These are phyloP conservation scores for Falco concolor DNA, from an alignment of 2,797 vertebrate genomes.

Conservation along the genomic window DNA sequence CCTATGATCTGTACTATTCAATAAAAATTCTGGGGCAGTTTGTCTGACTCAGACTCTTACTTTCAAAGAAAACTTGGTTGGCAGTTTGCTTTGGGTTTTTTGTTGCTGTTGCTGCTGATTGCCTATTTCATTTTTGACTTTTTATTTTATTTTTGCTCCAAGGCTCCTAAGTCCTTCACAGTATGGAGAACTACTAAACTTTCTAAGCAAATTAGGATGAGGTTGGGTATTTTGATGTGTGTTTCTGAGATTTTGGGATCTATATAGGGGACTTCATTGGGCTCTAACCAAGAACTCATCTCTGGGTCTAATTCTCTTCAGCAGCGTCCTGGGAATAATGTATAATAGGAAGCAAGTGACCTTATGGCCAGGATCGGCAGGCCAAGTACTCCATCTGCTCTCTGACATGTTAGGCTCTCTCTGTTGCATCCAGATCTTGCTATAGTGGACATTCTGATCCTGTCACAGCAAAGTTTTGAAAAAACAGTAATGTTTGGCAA, in stretches of 20 bases:
- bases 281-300: background rate
- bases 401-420: background rate
- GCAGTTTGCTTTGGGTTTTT: background rate
- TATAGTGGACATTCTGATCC: background rate
- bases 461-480: background rate
- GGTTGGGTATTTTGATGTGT: background rate
- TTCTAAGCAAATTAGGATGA: background rate
- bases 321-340: background rate
- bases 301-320: background rate
- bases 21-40: background rate
- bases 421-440: background rate
- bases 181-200: background rate
- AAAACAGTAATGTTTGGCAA: background rate
- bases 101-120: background rate
- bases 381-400: background rate
- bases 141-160: background rate
- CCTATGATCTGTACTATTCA: background rate
- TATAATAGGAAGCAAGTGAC: background rate
- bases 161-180: background rate
- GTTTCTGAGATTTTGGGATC: background rate
- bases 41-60: background rate
- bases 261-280: background rate
- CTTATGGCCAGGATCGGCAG: background rate
- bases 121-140: background rate
- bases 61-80: background rate